Evolutionary conservation across 2,113 vertebrate genomes (phyloP).

Genomic region (Hemicordylus capensis): DNA sequence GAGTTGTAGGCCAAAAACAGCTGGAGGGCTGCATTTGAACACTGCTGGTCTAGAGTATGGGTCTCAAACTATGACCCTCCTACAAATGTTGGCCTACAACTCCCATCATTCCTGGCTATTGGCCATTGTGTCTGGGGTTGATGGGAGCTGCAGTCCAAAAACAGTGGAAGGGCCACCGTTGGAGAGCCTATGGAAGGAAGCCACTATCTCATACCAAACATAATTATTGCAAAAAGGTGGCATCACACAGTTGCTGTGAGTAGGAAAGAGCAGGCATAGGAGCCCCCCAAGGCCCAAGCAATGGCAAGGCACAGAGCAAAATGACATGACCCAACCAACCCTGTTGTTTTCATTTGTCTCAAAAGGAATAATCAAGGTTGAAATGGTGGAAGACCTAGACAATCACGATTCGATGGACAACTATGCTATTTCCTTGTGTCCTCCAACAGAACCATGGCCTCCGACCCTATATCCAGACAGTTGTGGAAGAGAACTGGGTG

Average conservation of each 20-base stretch:
- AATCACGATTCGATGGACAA: neutral
- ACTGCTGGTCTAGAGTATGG: too few species aligned
- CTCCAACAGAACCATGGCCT: neutral
- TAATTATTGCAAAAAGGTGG: neutral
- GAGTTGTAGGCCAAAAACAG: too few species aligned
- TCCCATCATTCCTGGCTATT: too few species aligned
- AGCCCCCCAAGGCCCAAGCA: too few species aligned
- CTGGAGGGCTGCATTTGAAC: too few species aligned
- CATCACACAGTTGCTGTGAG: neutral
- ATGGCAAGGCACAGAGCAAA: neutral
- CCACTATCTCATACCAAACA: neutral
- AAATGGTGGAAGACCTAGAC: neutral
- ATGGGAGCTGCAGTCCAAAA: too few species aligned
- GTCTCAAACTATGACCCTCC: too few species aligned
- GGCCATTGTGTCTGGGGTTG: too few species aligned
- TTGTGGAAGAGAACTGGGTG: neutral
- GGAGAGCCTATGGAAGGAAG: neutral
- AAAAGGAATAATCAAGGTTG: slow-evolving; percentile 34
- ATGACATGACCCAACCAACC: neutral
- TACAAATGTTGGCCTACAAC: too few species aligned
- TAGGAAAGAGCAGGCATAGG: neutral
- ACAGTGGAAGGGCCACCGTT: too few species aligned
- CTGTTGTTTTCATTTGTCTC: neutral
- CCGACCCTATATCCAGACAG: neutral
- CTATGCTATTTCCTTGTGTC: neutral